Evolutionary conservation across 2,888 invertebrate genomes (phyloP).

Genomic region (Esperia sulphurella): DNA sequence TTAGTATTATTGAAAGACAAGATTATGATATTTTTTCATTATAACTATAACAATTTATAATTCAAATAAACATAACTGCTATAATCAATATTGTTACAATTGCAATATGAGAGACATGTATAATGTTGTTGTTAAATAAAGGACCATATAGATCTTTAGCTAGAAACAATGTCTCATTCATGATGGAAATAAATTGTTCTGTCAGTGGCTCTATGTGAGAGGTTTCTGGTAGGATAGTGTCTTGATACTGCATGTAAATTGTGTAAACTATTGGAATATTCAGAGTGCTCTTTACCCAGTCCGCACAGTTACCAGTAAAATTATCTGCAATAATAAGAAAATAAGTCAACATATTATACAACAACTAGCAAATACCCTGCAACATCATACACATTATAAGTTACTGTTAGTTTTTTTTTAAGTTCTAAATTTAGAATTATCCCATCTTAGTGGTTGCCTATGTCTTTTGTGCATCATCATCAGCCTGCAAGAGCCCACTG

Average conservation of each 20-base stretch:
- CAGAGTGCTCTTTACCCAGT: conserved; percentile 62
- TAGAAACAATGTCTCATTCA: conserved; percentile 44
- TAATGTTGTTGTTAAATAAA: conserved; percentile 37
- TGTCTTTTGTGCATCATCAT: too few species aligned
- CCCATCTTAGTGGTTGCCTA: too few species aligned
- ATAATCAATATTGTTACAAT: not conserved
- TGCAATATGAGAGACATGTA: not conserved
- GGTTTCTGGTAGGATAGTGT: conserved; percentile 33
- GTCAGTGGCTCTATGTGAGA: conserved; percentile 35
- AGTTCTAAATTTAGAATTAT: too few species aligned
- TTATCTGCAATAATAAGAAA: conserved; percentile 39
- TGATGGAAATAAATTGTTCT: conserved; percentile 38
- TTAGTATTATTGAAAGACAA: too few species aligned
- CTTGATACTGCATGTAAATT: conserved; percentile 39
- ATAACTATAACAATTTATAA: too few species aligned
- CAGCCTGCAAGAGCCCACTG: too few species aligned
- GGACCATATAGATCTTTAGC: conserved; percentile 57
- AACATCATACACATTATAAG: too few species aligned
- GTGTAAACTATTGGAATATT: conserved; percentile 63
- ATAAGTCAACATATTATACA: too few species aligned
- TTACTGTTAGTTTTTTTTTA: too few species aligned
- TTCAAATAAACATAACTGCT: not conserved
- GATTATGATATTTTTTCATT: too few species aligned
- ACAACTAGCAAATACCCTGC: too few species aligned
- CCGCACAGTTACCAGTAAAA: conserved; percentile 54